Percentiles rank a stretch among this genome's conserved stretches.
Conservation (phyloP, 1,140 invertebrate genomes). For the Cataglyphis hispanica region DNA sequence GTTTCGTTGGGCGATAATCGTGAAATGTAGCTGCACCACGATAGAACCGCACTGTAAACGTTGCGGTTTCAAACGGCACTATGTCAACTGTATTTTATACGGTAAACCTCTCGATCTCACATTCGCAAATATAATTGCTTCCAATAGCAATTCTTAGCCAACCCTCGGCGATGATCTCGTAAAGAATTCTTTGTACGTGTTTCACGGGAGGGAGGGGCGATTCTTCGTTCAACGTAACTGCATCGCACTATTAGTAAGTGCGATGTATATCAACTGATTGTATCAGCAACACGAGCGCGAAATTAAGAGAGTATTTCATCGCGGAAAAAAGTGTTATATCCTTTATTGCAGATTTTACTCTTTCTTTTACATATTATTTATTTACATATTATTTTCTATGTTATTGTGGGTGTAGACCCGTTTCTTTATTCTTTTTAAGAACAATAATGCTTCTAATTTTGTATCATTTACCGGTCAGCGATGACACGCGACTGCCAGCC, state of each 20-base stretch:
- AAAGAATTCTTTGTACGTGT: not conserved
- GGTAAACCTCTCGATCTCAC: not conserved
- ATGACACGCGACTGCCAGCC: constrained; percentile 66
- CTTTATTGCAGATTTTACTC: too few relatives aligned
- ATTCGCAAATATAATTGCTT: not conserved
- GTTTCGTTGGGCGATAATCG: too few relatives aligned
- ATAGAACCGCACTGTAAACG: too few relatives aligned
- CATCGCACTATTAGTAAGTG: not conserved
- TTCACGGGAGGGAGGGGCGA: not conserved
- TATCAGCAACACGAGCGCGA: too few relatives aligned
- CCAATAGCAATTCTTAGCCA: not conserved
- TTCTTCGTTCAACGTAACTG: not conserved
- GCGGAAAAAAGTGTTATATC: not conserved
- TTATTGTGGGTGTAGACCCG: not conserved
- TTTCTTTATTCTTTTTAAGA: not conserved
- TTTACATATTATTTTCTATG: not conserved
- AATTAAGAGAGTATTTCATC: not conserved
- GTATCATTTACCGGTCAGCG: constrained; percentile 3
- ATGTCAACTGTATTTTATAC: too few relatives aligned
- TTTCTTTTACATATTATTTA: not conserved
- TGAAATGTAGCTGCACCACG: not conserved
- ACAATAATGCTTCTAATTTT: not conserved
- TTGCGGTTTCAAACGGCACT: too few relatives aligned
- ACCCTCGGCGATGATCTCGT: not conserved
- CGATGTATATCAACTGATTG: not conserved